Evolutionary conservation across 2,797 vertebrate species (phyloP).

Genomic region (Dendrocincla tyrannina): DNA sequence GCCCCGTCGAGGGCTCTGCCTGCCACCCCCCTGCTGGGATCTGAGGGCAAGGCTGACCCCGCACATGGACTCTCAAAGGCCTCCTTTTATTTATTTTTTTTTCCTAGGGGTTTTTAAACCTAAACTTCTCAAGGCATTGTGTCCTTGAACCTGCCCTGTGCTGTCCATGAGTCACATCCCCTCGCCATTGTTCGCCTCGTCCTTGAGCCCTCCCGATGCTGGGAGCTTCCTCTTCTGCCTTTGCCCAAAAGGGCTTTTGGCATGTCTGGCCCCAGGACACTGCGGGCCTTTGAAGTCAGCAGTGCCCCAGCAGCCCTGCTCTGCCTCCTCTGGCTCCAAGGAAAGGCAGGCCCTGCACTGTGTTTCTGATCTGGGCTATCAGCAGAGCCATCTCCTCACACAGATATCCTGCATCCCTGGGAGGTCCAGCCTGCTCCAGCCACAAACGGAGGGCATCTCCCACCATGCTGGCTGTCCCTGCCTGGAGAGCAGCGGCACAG

Average conservation of each 20-base stretch:
- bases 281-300: background rate
- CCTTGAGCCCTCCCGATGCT: constrained; percentile 54
- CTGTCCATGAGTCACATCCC: constrained; percentile 68
- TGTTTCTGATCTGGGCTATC: background rate
- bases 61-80: background rate
- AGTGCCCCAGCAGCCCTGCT: background rate
- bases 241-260: constrained; percentile 28
- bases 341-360: background rate
- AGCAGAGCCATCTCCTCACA: background rate
- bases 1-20: background rate
- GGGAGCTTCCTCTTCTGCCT: constrained; percentile 64
- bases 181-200: constrained; percentile 32
- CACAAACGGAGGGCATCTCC: background rate
- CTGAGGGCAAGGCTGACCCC: background rate
- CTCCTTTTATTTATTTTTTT: background rate
- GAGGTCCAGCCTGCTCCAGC: background rate
- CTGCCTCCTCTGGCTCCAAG: background rate
- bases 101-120: constrained; percentile 9
- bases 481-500: background rate
- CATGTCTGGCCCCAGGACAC: background rate
- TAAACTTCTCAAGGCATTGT: constrained; percentile 43
- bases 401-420: background rate
- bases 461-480: background rate
- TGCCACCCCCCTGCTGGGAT: constrained; percentile 33
- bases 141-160: constrained; percentile 51